phyloP scores from a whole-genome alignment of 2,888 invertebrate species.

The Sarcophaga rosellei region DNA sequence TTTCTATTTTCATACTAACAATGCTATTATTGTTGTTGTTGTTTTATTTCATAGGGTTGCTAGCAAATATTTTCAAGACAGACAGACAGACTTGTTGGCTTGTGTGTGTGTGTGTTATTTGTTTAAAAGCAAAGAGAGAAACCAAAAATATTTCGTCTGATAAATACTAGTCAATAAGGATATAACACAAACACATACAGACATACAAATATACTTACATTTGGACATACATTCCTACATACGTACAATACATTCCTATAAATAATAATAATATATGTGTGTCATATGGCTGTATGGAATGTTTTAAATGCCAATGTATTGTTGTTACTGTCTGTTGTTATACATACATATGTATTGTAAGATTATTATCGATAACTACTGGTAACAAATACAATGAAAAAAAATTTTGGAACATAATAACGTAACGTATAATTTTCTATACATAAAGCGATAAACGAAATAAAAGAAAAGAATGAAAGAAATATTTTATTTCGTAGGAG shows the following conservation, averaged over 20 bases:
- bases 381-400: slow-evolving; percentile 17
- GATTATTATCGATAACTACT: slow-evolving; percentile 46
- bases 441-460: background rate
- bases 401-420: no score
- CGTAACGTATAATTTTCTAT: no score
- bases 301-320: background rate
- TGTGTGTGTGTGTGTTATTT: background rate
- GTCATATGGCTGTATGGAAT: slow-evolving; percentile 4
- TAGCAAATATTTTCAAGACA: no score
- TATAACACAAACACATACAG: background rate
- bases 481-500: slow-evolving; percentile 46
- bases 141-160: background rate
- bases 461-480: background rate
- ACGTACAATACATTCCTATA: slow-evolving; percentile 9
- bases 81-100: background rate
- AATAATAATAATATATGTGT: slow-evolving; percentile 28
- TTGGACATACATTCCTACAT: background rate
- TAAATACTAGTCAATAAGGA: slow-evolving; percentile 15
- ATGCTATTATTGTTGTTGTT: no score
- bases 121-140: background rate
- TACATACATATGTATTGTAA: slow-evolving; percentile 35
- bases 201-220: background rate
- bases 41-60: no score
- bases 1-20: no score
- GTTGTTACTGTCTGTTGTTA: background rate